These are phyloP conservation scores for Lampropteryx suffumata DNA, from an alignment of 2,888 invertebrate species.

Conservation along the genomic window DNA sequence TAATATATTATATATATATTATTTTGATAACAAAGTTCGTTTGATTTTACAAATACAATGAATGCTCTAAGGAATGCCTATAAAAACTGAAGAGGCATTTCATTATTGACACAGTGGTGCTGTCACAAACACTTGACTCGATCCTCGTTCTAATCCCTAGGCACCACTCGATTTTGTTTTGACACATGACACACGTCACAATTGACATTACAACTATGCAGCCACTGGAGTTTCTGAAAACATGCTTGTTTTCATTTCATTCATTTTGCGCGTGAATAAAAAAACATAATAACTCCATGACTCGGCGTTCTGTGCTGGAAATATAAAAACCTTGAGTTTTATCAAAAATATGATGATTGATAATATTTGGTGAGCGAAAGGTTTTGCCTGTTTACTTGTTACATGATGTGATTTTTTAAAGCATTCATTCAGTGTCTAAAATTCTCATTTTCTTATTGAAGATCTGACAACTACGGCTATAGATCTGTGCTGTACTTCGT, in stretches of 20 bases:
- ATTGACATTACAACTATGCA: constrained; percentile 26
- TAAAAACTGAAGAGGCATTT: constrained; percentile 41
- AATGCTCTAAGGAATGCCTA: constrained; percentile 27
- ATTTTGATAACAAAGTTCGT: no score
- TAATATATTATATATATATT: no score
- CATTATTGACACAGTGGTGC: constrained; percentile 55
- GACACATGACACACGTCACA: constrained; percentile 69
- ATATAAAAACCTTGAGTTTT: constrained; percentile 20
- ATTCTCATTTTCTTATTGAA: no score
- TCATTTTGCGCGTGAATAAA: constrained; percentile 54
- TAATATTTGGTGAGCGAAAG: constrained; percentile 13
- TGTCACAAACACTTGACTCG: constrained; percentile 39
- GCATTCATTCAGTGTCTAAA: no score
- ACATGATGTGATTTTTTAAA: no score
- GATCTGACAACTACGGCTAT: no score
- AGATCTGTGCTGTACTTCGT: no score
- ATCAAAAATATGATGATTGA: constrained; percentile 30
- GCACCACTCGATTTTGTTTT: constrained; percentile 79
- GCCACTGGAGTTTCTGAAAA: constrained; percentile 44
- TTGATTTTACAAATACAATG: constrained; percentile 7
- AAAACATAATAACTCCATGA: constrained; percentile 59
- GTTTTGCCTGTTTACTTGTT: not conserved
- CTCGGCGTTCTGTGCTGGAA: constrained; percentile 45
- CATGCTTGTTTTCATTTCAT: constrained; percentile 29
- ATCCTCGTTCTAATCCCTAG: constrained; percentile 62